phyloP scores from a whole-genome alignment of 2,888 invertebrate genomes.

The Drosophila putrida region DNA sequence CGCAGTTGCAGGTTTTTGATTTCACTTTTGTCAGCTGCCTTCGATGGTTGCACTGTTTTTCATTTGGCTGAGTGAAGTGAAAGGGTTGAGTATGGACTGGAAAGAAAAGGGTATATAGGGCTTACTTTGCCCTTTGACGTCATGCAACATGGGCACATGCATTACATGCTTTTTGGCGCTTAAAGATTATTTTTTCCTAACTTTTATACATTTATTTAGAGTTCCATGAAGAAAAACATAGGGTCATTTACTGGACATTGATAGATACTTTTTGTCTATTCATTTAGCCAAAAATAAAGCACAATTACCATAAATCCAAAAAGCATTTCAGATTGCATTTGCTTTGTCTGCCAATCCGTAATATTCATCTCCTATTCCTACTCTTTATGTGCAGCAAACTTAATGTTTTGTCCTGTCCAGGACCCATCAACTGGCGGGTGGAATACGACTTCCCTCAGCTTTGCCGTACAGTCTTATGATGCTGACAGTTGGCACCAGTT shows the following conservation, averaged over 20 bases:
- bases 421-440: constrained; percentile 22
- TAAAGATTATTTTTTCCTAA: neutral
- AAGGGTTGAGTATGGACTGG: constrained; percentile 5
- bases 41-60: constrained; percentile 63
- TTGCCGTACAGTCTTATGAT: constrained; percentile 66
- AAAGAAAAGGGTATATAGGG: neutral
- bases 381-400: constrained; percentile 49
- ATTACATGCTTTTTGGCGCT: constrained; percentile 36
- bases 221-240: neutral
- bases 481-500: constrained; percentile 69
- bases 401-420: constrained; percentile 51
- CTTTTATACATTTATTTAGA: constrained; percentile 9
- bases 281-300: neutral
- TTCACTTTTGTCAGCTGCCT: constrained; percentile 70
- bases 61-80: constrained; percentile 53
- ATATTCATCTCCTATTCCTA: neutral
- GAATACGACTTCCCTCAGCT: neutral
- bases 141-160: constrained; percentile 49
- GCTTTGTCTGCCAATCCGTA: constrained; percentile 36
- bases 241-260: neutral
- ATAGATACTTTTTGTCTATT: neutral
- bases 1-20: constrained; percentile 76
- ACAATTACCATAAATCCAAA: constrained; percentile 44
- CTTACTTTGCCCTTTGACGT: constrained; percentile 50
- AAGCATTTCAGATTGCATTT: constrained; percentile 62